Base-by-base conservation (phyloP, 2,888 invertebrate species). In the Pollenia labialis region DNA sequence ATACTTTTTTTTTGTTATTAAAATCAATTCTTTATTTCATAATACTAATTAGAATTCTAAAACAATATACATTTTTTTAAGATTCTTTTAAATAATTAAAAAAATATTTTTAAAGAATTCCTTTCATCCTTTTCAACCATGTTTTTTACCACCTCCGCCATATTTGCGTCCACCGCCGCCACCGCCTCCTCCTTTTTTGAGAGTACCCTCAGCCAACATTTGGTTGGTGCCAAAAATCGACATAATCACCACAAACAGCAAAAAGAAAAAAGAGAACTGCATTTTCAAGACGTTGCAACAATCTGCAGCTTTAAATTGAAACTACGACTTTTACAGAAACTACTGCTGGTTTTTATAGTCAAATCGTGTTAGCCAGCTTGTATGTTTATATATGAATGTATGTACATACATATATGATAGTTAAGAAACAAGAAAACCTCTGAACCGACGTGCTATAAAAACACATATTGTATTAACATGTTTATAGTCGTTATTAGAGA, bases 151-250 rank as follows among this genome's bases (percentile, higher is more conserved):
- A 52, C 69, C 62, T 60, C 52, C 62, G 46, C 88, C 87, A 80
- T 84, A 84, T 71, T 87, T 88, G n/a, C 87, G 77, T 12, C 83
- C 71, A 10, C 83, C 72, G 32, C 68, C 54, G 1, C 52, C 42
- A n/a, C 44, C n/a, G 10, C 82, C 76, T 1, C 84, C 68, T 16
- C 72, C 42, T 50, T 84, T 68, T 12, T 85, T 85, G 0, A 75
- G 79, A 7, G 84, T 84, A 9, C 71, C 88, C 18, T 88, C 76
- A 8, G 80, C 85, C 77, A 88, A 10, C 76, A 77, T 80, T 23
- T 77, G 60, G 56, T 77, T 72, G 7, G 86, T 71, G 14, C 77
- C 76, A 42, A 85, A 71, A 48, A 82, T 46, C 2, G 81, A 64
- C 52, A 85, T n/a, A 4, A 85, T 58, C n/a, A 71, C 71, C 44